Percentiles rank a stretch among this genome's conserved stretches.
Evolutionary conservation across 2,888 invertebrate genomes (phyloP).

Genomic region (Camptogramma bilineatum): DNA sequence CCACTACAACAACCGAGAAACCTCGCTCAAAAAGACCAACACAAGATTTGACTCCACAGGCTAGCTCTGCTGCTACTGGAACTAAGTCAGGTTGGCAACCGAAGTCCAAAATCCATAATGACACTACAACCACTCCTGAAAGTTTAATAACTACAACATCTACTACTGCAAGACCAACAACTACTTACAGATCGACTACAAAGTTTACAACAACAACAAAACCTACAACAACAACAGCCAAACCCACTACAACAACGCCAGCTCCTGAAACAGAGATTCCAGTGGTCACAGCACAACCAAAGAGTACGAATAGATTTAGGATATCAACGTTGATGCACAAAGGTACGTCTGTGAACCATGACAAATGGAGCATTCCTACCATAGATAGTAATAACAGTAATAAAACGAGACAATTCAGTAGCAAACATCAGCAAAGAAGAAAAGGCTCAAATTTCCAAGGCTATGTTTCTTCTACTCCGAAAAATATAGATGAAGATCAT

Average conservation of each 20-base stretch:
- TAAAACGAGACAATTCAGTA: slow-evolving; percentile 31
- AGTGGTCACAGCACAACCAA: slow-evolving; percentile 52
- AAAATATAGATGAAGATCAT: slow-evolving; percentile 50
- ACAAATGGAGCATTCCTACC: slow-evolving; percentile 65
- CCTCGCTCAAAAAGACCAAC: slow-evolving; percentile 57
- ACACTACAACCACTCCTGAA: slow-evolving; percentile 46
- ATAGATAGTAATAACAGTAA: slow-evolving; percentile 39
- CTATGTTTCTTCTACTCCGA: slow-evolving; percentile 63
- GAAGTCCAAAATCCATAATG: slow-evolving; percentile 44
- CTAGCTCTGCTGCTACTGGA: slow-evolving; percentile 66
- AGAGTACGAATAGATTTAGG: slow-evolving; percentile 71
- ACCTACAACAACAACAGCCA: slow-evolving; percentile 43
- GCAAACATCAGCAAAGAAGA: slow-evolving; percentile 59
- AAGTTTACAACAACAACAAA: slow-evolving; percentile 46
- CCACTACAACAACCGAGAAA: slow-evolving; percentile 53
- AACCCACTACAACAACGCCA: slow-evolving; percentile 39
- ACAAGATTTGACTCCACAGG: slow-evolving; percentile 69
- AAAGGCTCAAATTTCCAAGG: slow-evolving; percentile 79
- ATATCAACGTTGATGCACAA: slow-evolving; percentile 74
- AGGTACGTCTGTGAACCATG: slow-evolving; percentile 80
- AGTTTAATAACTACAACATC: slow-evolving; percentile 16
- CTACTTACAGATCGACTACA: slow-evolving; percentile 42
- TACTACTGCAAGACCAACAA: slow-evolving; percentile 25
- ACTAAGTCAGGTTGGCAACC: slow-evolving; percentile 49
- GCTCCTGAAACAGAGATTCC: slow-evolving; percentile 43